Evolutionary conservation across 2,113 vertebrate genomes (phyloP).

Genomic region (Catharus minimus): DNA sequence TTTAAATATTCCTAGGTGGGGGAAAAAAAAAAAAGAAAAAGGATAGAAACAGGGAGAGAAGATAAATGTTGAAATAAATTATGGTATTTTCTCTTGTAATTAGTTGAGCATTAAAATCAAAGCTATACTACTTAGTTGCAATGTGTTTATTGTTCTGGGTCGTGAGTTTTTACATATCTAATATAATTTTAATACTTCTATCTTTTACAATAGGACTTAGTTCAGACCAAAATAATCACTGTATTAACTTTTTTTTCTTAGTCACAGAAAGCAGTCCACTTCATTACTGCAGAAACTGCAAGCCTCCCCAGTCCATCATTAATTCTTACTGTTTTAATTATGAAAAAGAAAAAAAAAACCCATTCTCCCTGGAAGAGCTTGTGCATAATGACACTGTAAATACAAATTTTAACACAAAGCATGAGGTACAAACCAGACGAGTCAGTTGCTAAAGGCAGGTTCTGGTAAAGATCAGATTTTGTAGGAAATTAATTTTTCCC

Average conservation of each 20-base stretch:
- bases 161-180: neutral
- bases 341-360: constrained; percentile 17
- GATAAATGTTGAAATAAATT: neutral
- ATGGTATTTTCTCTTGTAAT: constrained; percentile 11
- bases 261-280: constrained; percentile 53
- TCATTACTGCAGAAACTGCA: constrained; percentile 67
- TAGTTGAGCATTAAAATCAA: constrained; percentile 26
- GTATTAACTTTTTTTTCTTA: constrained; percentile 64
- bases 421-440: constrained; percentile 21
- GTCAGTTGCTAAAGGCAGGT: constrained; percentile 3
- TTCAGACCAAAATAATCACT: constrained; percentile 67
- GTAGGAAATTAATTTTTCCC: neutral
- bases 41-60: neutral
- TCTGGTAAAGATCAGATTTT: constrained; percentile 17
- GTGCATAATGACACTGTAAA: constrained; percentile 65
- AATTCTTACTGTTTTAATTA: constrained; percentile 74
- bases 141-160: constrained; percentile 5
- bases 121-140: constrained; percentile 1
- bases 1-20: neutral
- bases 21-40: neutral
- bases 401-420: constrained; percentile 38
- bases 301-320: constrained; percentile 55
- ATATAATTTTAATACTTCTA: constrained; percentile 58
- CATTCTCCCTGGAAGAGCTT: constrained; percentile 41
- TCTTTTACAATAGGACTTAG: constrained; percentile 55